Base-by-base conservation (phyloP, 2,797 vertebrate species). In the Loriculus beryllinus region DNA sequence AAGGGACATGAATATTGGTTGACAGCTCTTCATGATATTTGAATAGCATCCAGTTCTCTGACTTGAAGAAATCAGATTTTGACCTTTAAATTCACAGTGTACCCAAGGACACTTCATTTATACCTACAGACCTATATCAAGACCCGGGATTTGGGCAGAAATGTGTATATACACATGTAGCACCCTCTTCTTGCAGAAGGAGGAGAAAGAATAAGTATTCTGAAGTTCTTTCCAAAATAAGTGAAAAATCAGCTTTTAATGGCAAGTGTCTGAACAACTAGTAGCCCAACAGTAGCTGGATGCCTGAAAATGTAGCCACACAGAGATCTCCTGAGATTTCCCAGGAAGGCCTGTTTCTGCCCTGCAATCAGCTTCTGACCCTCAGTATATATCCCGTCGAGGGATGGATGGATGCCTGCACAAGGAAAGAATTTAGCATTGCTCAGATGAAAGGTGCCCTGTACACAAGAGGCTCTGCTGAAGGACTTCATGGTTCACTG, bases 401-500 rank as follows among this genome's bases (percentile, higher is more conserved):
- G 48, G 15, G 69, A 52, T 3, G 52, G 60, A 19, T 20, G 11
- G 62, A 56, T 59, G 70, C 47, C 2, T 52, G n/a, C 76, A 64
- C 47, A 37, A 63, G 51, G 59, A 56, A 92, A 79, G 29, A 60
- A 81, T 63, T 85, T 26, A n/a, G 39, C 63, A 56, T 65, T 78
- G 52, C 49, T 81, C 62, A 43, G 57, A 62, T 0, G 0, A 78
- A 84, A 89, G 62, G 37, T 8, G 1, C 47, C 28, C 1, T 39
- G 74, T 23, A 68, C 1, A 1, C 40, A 31, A 59, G 31, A 84
- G 45, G 68, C 33, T 86, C 77, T 86, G 43, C 71, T 49, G 78
- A 74, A 92, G 60, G 72, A 76, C 86, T 92, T 82, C 77, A 43
- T 12, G 79, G 76, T 63, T 94, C 86, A 62, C 43, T 51, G 68